Conservation (phyloP, 2,797 vertebrate species). For the Xerus rutilus region DNA sequence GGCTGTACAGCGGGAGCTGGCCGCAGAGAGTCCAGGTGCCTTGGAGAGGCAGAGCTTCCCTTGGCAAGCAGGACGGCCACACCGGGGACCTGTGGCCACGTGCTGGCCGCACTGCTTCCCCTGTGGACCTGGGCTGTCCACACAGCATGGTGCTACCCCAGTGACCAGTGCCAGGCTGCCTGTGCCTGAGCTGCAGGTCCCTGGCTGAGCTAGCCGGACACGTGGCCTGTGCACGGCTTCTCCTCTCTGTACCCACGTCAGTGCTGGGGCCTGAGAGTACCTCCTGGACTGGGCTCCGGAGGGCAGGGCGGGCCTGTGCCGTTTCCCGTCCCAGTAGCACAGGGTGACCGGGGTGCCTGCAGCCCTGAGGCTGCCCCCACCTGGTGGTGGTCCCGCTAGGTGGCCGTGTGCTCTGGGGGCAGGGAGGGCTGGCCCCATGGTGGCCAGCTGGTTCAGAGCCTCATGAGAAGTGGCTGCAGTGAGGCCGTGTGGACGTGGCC, state of each 20-base stretch:
- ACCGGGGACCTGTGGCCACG: neutral
- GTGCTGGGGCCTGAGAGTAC: neutral
- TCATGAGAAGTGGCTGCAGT: neutral
- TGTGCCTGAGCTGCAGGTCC: neutral
- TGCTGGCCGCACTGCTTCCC: neutral
- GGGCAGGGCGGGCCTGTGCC: neutral
- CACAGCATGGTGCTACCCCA: neutral
- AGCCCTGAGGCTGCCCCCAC: neutral
- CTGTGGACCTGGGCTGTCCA: neutral
- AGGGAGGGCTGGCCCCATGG: neutral
- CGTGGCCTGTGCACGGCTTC: neutral
- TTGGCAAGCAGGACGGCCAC: neutral
- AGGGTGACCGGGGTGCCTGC: no score
- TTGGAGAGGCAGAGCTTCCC: neutral
- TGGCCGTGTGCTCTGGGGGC: fast-evolving
- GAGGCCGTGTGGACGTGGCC: neutral
- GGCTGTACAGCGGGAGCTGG: neutral
- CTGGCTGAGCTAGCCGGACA: neutral
- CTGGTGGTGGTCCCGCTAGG: fast-evolving
- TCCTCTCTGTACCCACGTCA: neutral
- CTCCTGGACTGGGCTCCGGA: neutral
- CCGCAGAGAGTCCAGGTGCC: fast-evolving
- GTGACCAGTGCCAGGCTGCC: neutral
- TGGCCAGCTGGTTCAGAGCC: neutral
- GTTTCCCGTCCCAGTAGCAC: fast-evolving